Conservation (phyloP, 92 coral and sea anemone species). For the Virgularia gustaviana region DNA sequence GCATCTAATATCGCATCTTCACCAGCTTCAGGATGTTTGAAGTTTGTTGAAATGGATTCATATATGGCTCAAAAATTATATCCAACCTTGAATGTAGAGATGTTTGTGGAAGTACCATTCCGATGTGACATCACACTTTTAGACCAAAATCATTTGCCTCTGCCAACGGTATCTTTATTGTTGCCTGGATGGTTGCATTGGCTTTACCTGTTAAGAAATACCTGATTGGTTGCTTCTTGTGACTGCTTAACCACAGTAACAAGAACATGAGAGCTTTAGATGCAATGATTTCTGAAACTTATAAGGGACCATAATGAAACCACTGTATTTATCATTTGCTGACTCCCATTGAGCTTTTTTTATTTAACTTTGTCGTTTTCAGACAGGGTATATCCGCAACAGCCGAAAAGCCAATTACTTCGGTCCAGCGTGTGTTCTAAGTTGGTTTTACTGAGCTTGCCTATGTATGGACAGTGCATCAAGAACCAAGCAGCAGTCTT, state of each 20-base stretch:
- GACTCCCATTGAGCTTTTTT: constrained; percentile 4
- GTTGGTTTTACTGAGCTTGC: too few relatives aligned
- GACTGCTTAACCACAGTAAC: background rate
- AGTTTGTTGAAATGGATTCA: background rate
- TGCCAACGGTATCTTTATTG: background rate
- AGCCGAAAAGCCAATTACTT: too few relatives aligned
- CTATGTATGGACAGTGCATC: too few relatives aligned
- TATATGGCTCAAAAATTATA: background rate
- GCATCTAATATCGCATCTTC: constrained; percentile 18
- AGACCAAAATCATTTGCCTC: constrained; percentile 5
- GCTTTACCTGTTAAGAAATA: background rate
- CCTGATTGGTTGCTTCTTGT: background rate
- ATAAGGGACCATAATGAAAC: background rate
- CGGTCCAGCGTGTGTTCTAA: too few relatives aligned
- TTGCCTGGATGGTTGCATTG: background rate
- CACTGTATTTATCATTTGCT: background rate
- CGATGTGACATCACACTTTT: background rate
- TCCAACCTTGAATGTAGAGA: constrained; percentile 9
- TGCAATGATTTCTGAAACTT: too few relatives aligned
- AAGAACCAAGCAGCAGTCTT: constrained; percentile 6
- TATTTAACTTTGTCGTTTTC: too few relatives aligned
- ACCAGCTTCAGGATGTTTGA: constrained; percentile 1
- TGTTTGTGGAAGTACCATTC: background rate
- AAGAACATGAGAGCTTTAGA: background rate
- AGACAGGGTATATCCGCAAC: too few relatives aligned